Percentiles rank a stretch among this genome's conserved stretches.
Evolutionary conservation across 2,797 vertebrate species (phyloP).

Genomic region (Thunnus albacares): DNA sequence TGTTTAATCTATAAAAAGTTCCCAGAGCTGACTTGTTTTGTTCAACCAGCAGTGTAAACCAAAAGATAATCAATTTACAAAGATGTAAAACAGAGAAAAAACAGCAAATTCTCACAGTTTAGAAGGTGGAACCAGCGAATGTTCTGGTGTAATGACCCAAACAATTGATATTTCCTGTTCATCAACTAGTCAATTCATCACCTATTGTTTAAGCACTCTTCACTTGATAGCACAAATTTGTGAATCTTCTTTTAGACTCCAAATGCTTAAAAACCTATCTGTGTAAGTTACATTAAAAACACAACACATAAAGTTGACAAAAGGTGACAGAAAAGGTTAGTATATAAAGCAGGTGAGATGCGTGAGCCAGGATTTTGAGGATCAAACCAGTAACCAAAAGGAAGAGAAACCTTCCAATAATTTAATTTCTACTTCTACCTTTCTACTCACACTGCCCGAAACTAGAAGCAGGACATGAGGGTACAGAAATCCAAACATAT

Average conservation of each 20-base stretch:
- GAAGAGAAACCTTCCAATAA: neutral
- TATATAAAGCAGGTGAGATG: conserved; percentile 34
- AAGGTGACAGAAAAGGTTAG: conserved; percentile 29
- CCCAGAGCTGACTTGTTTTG: no score
- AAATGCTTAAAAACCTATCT: neutral
- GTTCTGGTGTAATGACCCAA: no score
- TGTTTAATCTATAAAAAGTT: no score
- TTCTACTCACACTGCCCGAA: neutral
- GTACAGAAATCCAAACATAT: neutral
- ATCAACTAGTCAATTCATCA: neutral
- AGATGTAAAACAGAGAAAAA: no score
- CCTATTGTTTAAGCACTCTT: neutral
- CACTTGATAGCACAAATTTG: neutral
- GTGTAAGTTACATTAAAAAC: neutral
- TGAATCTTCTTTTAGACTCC: neutral
- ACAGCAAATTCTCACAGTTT: no score
- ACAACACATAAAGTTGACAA: conserved; percentile 4
- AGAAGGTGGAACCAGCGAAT: no score
- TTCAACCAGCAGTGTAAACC: no score
- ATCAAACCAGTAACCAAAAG: conserved; percentile 1
- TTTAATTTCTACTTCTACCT: neutral
- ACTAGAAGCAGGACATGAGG: neutral
- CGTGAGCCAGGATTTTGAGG: neutral
- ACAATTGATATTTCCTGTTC: neutral
- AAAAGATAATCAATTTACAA: no score